These are phyloP conservation scores for Tetropium fuscum DNA, from an alignment of 2,888 invertebrate species.

Conservation along the genomic window DNA sequence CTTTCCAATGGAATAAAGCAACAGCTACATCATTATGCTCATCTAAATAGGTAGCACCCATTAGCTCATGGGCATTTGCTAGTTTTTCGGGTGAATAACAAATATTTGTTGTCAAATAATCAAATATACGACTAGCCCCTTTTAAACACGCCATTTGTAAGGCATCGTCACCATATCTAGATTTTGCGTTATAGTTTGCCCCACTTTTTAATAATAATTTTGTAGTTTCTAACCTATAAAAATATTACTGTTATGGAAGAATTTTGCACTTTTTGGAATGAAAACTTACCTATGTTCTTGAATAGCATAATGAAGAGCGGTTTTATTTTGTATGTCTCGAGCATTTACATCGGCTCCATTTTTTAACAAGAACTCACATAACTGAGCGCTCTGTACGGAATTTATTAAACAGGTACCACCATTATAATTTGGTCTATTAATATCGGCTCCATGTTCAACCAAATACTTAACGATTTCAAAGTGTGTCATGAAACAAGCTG, in stretches of 20 bases:
- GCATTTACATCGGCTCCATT: slow-evolving; percentile 89
- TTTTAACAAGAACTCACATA: slow-evolving; percentile 83
- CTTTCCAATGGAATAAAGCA: slow-evolving; percentile 83
- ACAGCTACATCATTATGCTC: slow-evolving; percentile 83
- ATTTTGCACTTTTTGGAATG: not conserved
- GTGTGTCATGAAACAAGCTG: slow-evolving; percentile 94
- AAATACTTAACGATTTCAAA: slow-evolving; percentile 82
- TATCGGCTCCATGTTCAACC: slow-evolving; percentile 84
- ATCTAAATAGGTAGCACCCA: slow-evolving; percentile 90
- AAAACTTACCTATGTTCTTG: slow-evolving; percentile 75
- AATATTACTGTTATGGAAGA: not conserved
- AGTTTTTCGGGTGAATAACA: slow-evolving; percentile 75
- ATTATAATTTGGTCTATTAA: slow-evolving; percentile 86
- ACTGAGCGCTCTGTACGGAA: slow-evolving; percentile 86
- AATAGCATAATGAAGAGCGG: slow-evolving; percentile 94
- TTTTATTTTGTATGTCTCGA: slow-evolving; percentile 89
- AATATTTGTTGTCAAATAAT: slow-evolving; percentile 75
- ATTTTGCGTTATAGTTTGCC: slow-evolving; percentile 81
- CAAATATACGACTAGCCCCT: slow-evolving; percentile 79
- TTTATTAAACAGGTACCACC: slow-evolving; percentile 96
- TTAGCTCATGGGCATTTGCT: slow-evolving; percentile 89
- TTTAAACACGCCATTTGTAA: slow-evolving; percentile 88
- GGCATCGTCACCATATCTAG: slow-evolving; percentile 89
- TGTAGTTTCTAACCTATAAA: slow-evolving; percentile 80
- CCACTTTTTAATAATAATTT: slow-evolving; percentile 83